Percentiles rank a stretch among this genome's conserved stretches.
Conservation (phyloP, 2,888 invertebrate genomes). For the Myopa tessellatipennis region DNA sequence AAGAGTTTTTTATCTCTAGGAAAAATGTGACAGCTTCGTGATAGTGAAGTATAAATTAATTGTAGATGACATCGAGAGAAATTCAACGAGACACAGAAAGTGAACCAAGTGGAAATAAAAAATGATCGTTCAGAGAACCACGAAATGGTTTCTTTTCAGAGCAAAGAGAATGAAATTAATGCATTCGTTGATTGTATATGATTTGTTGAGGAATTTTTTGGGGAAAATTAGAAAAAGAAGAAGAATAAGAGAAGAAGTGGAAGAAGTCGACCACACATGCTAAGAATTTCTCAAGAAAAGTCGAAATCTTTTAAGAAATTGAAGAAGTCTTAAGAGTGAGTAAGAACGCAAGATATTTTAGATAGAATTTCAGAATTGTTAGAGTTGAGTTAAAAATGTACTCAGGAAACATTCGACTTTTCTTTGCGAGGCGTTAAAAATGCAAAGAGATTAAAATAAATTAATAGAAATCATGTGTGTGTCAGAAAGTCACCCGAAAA, state of each 20-base stretch:
- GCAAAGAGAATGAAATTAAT: neutral
- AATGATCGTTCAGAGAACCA: too few species aligned
- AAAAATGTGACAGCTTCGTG: too few species aligned
- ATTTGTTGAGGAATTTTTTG: neutral
- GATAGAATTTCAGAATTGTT: too few species aligned
- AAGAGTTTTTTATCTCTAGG: too few species aligned
- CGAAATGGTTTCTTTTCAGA: too few species aligned
- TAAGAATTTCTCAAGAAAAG: neutral
- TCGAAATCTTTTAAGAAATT: neutral
- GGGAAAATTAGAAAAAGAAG: neutral
- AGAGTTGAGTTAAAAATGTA: neutral
- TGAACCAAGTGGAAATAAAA: too few species aligned
- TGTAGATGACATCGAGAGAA: too few species aligned
- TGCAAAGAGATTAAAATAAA: constrained; percentile 10
- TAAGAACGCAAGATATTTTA: too few species aligned
- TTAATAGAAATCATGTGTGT: constrained; percentile 28
- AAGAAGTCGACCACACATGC: neutral
- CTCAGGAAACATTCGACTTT: neutral
- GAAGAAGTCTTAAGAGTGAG: too few species aligned
- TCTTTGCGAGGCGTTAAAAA: neutral
- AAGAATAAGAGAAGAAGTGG: neutral
- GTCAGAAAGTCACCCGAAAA: constrained; percentile 6
- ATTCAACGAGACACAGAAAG: too few species aligned
- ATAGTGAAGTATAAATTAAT: too few species aligned
- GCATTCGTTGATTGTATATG: neutral